A percentile compares a stretch with the other conserved stretches of the same genome.
Conservation (phyloP, 2,888 invertebrate species). For the Phengaris arion region DNA sequence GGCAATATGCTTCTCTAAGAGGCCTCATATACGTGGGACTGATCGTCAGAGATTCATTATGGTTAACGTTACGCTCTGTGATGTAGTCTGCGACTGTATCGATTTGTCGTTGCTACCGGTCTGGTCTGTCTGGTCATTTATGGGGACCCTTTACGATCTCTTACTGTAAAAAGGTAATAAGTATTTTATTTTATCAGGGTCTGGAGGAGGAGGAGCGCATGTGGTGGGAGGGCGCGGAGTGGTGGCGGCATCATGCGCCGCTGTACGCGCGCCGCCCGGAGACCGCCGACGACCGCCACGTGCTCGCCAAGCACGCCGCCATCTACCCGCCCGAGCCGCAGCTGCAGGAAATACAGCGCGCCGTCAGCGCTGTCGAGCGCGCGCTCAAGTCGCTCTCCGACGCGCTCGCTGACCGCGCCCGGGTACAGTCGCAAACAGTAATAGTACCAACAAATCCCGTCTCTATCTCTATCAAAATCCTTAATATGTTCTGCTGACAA, state of each 20-base stretch:
- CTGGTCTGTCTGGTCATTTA: too few species aligned
- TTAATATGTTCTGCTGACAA: too few species aligned
- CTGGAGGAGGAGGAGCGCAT: constrained; percentile 90
- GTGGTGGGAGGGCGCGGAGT: constrained; percentile 91
- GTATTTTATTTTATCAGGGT: constrained; percentile 46
- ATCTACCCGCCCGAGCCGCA: constrained; percentile 97
- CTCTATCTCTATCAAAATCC: too few species aligned
- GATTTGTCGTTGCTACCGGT: too few species aligned
- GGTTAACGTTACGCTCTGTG: too few species aligned
- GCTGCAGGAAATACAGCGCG: constrained; percentile 92
- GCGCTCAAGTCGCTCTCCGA: constrained; percentile 97
- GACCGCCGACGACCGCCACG: constrained; percentile 97
- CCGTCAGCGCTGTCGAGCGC: constrained; percentile 95
- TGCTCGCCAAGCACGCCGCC: constrained; percentile 93
- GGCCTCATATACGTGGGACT: too few species aligned
- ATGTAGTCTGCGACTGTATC: too few species aligned
- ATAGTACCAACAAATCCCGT: neutral
- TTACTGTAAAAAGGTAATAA: neutral
- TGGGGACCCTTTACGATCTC: too few species aligned
- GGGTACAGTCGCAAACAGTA: constrained; percentile 74
- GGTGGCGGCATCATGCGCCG: constrained; percentile 65
- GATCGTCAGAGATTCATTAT: too few species aligned
- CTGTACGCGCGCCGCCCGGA: constrained; percentile 88
- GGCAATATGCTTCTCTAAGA: too few species aligned
- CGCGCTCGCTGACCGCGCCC: constrained; percentile 83